phyloP scores from a whole-genome alignment of 2,888 invertebrate genomes.

The Malthinus flaveolus region DNA sequence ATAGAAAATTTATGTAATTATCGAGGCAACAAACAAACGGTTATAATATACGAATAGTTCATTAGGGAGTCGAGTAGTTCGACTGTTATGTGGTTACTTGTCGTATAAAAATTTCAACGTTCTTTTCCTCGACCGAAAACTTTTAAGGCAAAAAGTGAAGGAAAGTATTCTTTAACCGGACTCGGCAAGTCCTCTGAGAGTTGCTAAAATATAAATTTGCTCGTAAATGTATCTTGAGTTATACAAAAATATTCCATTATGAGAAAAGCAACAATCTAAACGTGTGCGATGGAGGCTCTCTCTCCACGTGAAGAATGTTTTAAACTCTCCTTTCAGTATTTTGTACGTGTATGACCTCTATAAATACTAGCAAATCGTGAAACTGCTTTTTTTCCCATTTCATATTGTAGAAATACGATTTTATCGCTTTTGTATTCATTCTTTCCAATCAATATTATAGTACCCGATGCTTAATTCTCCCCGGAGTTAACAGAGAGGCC shows the following conservation, averaged over 20 bases:
- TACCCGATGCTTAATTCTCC: slow-evolving; percentile 1
- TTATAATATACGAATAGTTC: too few relatives aligned
- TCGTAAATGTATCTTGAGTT: slow-evolving; percentile 1
- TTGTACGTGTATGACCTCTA: slow-evolving; percentile 10
- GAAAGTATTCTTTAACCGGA: too few relatives aligned
- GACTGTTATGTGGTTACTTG: too few relatives aligned
- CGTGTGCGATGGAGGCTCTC: slow-evolving; percentile 11
- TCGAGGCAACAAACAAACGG: too few relatives aligned
- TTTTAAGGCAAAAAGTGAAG: too few relatives aligned
- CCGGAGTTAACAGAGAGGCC: background rate
- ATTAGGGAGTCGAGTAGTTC: too few relatives aligned
- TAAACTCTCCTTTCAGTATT: slow-evolving; percentile 6
- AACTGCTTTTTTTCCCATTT: slow-evolving; percentile 3
- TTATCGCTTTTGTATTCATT: slow-evolving; percentile 5
- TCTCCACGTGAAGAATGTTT: slow-evolving; percentile 10
- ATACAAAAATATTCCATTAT: slow-evolving; percentile 21
- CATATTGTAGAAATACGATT: slow-evolving; percentile 7
- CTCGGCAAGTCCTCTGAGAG: background rate
- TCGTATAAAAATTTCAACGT: too few relatives aligned
- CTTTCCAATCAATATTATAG: slow-evolving; percentile 7
- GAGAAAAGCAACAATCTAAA: slow-evolving; percentile 7
- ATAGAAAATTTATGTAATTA: too few relatives aligned
- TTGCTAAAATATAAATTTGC: slow-evolving; percentile 17
- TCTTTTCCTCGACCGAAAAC: too few relatives aligned
- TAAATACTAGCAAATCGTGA: slow-evolving; percentile 4